phyloP scores from a whole-genome alignment of 2,888 invertebrate genomes.

The Ganaspis brasiliensis region DNA sequence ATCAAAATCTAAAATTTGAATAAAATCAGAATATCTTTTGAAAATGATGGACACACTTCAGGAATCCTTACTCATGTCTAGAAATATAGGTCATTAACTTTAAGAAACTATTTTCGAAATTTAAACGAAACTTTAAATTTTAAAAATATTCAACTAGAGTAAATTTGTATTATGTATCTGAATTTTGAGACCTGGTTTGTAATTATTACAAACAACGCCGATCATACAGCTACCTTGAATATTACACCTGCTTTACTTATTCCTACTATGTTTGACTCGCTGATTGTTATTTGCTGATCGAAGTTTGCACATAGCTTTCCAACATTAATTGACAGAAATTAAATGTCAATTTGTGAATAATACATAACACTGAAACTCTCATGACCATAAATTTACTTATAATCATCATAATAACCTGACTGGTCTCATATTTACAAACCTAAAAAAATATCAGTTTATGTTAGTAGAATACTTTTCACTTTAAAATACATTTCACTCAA shows the following conservation, averaged over 20 bases:
- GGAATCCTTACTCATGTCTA: too few relatives aligned
- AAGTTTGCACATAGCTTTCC: slow-evolving; percentile 26
- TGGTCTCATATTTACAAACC: neutral
- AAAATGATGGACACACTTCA: too few relatives aligned
- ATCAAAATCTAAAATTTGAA: too few relatives aligned
- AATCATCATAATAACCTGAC: neutral
- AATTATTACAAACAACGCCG: slow-evolving; percentile 4
- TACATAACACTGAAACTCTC: neutral
- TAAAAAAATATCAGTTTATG: too few relatives aligned
- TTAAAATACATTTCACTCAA: too few relatives aligned
- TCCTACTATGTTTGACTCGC: slow-evolving; percentile 25
- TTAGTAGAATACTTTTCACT: too few relatives aligned
- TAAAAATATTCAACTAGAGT: too few relatives aligned
- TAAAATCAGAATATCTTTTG: too few relatives aligned
- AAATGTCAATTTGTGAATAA: slow-evolving; percentile 39
- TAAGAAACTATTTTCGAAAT: too few relatives aligned
- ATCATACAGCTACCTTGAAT: slow-evolving; percentile 13
- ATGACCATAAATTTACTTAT: neutral
- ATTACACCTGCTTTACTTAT: slow-evolving; percentile 35
- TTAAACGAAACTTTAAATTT: too few relatives aligned
- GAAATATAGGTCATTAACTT: too few relatives aligned
- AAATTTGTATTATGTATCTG: neutral
- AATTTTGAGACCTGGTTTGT: neutral
- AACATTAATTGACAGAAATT: slow-evolving; percentile 34
- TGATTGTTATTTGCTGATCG: slow-evolving; percentile 37